A percentile compares a stretch with the other conserved stretches of the same genome.
Conservation (phyloP, 1,140 invertebrate species). For the Acarapis woodi region DNA sequence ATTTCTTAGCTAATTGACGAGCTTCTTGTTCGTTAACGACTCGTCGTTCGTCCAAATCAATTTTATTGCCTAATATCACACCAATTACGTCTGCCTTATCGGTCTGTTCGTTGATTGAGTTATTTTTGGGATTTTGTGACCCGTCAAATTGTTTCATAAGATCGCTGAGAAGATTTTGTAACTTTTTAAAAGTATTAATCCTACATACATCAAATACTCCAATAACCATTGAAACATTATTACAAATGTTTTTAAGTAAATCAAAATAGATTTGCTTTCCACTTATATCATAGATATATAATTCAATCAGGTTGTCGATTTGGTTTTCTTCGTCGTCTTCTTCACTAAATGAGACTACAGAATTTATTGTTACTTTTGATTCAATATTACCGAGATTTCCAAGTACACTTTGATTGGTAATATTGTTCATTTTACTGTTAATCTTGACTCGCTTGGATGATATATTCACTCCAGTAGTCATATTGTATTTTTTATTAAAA, state of each 20-base stretch:
- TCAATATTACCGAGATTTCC: too few relatives aligned
- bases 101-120: too few relatives aligned
- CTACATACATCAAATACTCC: constrained; percentile 8
- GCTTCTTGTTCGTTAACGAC: background rate
- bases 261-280: constrained; percentile 4
- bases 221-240: constrained; percentile 6
- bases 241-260: background rate
- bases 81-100: background rate
- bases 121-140: background rate
- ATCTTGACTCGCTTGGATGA: background rate
- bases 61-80: constrained; percentile 8
- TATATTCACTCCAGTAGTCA: constrained; percentile 5
- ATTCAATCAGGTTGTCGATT: constrained; percentile 1
- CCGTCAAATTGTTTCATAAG: background rate
- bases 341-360: too few relatives aligned
- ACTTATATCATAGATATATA: constrained; percentile 6
- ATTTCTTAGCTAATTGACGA: constrained; percentile 4
- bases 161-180: background rate
- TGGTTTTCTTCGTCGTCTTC: too few relatives aligned
- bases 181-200: constrained; percentile 1
- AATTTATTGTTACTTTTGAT: too few relatives aligned
- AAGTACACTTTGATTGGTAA: too few relatives aligned
- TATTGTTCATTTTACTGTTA: background rate
- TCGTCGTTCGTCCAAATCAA: constrained; percentile 4
- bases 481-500: constrained; percentile 1